phyloP scores from a whole-genome alignment of 2,888 invertebrate species.

The Caenorhabditis sinica region DNA sequence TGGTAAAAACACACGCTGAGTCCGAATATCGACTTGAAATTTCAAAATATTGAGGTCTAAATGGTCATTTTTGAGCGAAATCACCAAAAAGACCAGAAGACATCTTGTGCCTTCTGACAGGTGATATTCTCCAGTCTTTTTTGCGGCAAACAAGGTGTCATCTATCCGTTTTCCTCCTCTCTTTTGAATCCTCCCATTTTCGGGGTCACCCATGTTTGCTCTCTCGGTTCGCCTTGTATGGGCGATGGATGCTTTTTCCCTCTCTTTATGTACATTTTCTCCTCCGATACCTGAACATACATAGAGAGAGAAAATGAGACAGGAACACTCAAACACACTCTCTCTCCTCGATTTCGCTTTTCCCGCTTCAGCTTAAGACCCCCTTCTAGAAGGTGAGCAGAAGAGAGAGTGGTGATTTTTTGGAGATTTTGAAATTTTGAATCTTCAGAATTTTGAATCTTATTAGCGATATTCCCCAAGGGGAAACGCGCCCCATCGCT shows the following conservation, averaged over 20 bases:
- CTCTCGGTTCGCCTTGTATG: conserved; percentile 18
- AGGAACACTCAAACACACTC: not conserved
- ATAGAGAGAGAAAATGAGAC: not conserved
- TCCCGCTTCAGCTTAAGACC: not conserved
- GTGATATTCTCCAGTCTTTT: not conserved
- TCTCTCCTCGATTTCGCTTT: conserved; percentile 37
- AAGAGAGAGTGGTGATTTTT: too few relatives aligned
- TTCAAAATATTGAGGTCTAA: too few relatives aligned
- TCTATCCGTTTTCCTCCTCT: conserved; percentile 13
- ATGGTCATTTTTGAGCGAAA: too few relatives aligned
- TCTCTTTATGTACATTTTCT: conserved; percentile 50
- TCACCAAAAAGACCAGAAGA: too few relatives aligned
- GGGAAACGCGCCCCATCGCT: too few relatives aligned
- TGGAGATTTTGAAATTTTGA: too few relatives aligned
- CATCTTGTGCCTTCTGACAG: conserved; percentile 23
- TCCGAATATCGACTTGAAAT: too few relatives aligned
- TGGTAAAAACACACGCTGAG: too few relatives aligned
- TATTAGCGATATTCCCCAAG: too few relatives aligned
- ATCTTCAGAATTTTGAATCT: too few relatives aligned
- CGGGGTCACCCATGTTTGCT: conserved; percentile 49
- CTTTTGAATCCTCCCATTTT: conserved; percentile 15
- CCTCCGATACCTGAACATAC: conserved; percentile 17
- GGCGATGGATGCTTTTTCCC: conserved; percentile 33
- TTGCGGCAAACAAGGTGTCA: conserved; percentile 29
- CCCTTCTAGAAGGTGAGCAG: not conserved